Base-by-base conservation (phyloP, 2,888 invertebrate species). In the Psococerastis gibbosa region DNA sequence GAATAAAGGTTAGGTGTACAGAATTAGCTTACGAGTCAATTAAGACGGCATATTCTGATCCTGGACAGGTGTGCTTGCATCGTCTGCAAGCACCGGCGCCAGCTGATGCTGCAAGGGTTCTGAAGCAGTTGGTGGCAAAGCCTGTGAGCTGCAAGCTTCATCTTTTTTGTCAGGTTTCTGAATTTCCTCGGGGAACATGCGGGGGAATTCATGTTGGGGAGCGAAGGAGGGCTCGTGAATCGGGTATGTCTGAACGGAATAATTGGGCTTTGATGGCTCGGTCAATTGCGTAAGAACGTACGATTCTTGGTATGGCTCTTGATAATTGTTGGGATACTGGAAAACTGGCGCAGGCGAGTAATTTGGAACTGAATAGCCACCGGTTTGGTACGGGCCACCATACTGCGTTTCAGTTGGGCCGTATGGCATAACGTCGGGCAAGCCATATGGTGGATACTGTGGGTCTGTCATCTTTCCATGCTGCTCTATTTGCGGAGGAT, bases 231-330 rank as follows among this genome's bases (percentile, higher is more conserved):
- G 22, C 18, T 38, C 38, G 9, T 17, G 17, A 18, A 38, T 38
- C 3, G 38, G 38, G 22, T 18, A 38, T 13, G 38, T 38, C 22
- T 38, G 38, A 18, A 38, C 38, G n/a, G 38, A 20, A 22, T 38
- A 38, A 11, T 38, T 38, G 18, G 5, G 9, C 20, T 38, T 38
- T 15, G 38, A 38, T 13, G 38, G 22, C 22, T 38, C 38, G 17
- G 38, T 38, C n/a, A 38, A 11, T 11, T 38, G 38, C 17, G 38
- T 38, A 5, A 38, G 18, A 5, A 38, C 38, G 38, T 38, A 38
- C 20, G 38, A 38, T 20, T 38, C 38, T 18, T 38, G 38, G 22
- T 20, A 17, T 6, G 15, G 22, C 18, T 38, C 38, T n/a, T 3
- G 38, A 38, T 38, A 38, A 5, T 16, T 16, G 38, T 20, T 38